Evolutionary conservation across 2,797 vertebrate genomes (phyloP), one percentile per base, ranked within the genome.

Genomic region (Pteronotus mesoamericanus): DNA sequence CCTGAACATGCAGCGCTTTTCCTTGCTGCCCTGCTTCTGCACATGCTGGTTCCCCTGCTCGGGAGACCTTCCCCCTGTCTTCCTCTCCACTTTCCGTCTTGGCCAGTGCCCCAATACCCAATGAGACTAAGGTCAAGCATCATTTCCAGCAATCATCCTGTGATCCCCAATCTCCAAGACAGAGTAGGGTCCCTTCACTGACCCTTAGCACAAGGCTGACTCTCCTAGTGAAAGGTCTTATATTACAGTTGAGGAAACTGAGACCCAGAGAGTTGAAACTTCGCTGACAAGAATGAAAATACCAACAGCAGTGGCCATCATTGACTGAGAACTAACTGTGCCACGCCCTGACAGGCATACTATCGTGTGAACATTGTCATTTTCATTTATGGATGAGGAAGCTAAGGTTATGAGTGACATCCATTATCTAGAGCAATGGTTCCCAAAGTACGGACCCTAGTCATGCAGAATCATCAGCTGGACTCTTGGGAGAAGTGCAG

Each of bases 41-140:
- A 42, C 2, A 7, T 0, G 0, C 12, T 18, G 9, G 0, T 3
- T 4, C 0, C 9, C 6, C 37, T 61, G 9, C 51, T 51, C 48
- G 82, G 53, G 89, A 87, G 1, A 3, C 1, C 66, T 18, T 71
- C 16, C 53, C 9, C 3, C 22, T 42, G 8, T n/a, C 7, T 15
- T 86, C 22, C 46, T 59, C 29, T 37, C 51, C 11, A 34, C 1
- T 18, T n/a, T n/a, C 55, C 64, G 21, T 34, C 71, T 2, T 22
- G 10, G 19, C 64, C 61, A 32, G 85, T 1, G 14, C 59, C 55
- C 21, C 26, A 22, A 42, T 39, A 44, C 19, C 53, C 74, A 12
- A 0, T 12, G 66, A 18, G 15, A 12, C 19, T 83, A 37, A 32
- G 37, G 32, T 59, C 18, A 5, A 61, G 10, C 34, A 10, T 55